A percentile compares a stretch with the other conserved stretches of the same genome.
Evolutionary conservation across 2,888 invertebrate genomes (phyloP).

Genomic region (Cynaeus angustus): DNA sequence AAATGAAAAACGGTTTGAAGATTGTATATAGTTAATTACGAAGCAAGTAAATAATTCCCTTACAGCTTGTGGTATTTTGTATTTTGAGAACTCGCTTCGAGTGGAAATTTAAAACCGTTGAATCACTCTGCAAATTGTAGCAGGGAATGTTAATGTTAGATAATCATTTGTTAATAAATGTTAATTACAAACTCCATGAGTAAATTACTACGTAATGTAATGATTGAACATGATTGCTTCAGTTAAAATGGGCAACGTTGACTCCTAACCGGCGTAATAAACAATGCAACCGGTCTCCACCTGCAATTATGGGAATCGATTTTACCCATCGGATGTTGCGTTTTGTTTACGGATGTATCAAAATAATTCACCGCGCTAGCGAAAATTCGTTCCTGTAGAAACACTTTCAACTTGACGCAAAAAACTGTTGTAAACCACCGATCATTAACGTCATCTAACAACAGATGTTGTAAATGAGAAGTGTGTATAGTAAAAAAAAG

Average conservation of each 20-base stretch:
- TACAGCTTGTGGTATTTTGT: conserved; percentile 18
- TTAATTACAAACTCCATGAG: conserved; percentile 50
- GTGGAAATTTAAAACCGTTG: conserved; percentile 31
- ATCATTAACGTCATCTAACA: no score
- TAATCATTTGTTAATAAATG: conserved; percentile 52
- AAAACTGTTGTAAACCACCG: no score
- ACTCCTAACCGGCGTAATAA: conserved; percentile 53
- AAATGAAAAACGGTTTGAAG: conserved; percentile 30
- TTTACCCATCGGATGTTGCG: conserved; percentile 42
- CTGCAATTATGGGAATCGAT: conserved; percentile 54
- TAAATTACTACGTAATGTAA: conserved; percentile 54
- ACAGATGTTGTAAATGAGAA: no score
- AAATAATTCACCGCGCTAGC: conserved; percentile 26
- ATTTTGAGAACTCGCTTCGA: conserved; percentile 22
- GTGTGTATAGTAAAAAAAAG: not conserved
- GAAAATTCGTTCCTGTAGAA: not conserved
- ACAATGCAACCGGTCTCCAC: conserved; percentile 52
- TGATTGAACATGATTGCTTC: conserved; percentile 53
- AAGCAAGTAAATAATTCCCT: conserved; percentile 25
- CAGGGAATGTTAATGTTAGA: conserved; percentile 26
- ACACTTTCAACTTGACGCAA: not conserved
- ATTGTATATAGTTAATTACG: conserved; percentile 27
- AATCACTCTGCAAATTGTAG: conserved; percentile 33
- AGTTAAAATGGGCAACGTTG: conserved; percentile 53
- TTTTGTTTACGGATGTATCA: conserved; percentile 44